Base-by-base conservation (phyloP, 2,113 vertebrate species). In the Leucoraja erinaceus region DNA sequence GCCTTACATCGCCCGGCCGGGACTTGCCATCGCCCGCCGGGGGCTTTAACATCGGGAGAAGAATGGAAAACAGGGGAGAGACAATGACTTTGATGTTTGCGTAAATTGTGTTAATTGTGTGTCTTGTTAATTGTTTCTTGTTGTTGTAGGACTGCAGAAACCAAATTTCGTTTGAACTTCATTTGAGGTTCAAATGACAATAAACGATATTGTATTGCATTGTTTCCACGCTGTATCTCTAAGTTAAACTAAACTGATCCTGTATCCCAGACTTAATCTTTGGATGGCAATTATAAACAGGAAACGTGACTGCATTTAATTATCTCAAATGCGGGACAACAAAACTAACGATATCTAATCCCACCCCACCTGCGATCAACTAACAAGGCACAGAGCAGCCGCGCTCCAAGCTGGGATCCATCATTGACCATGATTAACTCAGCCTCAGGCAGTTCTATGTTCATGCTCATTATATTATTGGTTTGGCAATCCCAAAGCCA, bases 211-310 rank as follows among this genome's bases (percentile, higher is more conserved):
- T 47, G 38, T 47, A 47, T 47, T 47, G 38, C 3, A 47, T 47
- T 1, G 38, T 47, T 47, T 47, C 1, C 38, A 47, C 3, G 38
- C 38, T 47, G 38, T 47, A 47, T 47, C 38, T 47, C 38, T 47
- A 47, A 47, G 38, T 47, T 47, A 1, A 47, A 47, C 38, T 47
- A 47, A 47, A 47, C 38, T 47, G 3, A 88, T 88, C 59, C 59
- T n/a, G 9, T 18, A 63, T 88, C 11, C 59, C 83, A n/a, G 28
- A 14, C 10, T 14, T 31, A 63, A 63, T 31, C 83, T 88, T 61
- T 88, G 83, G 83, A 31, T 18, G 63, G 83, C 59, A 63, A 88
- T 88, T 88, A 66, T 25, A 31, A 66, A 31, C 83, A 88, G 83
- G 59, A 88, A 88, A 63, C 59, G 59, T 63, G 59, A 5, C 59